phyloP scores from a whole-genome alignment of 2,888 invertebrate genomes.

The Polyommatus iphigenia region DNA sequence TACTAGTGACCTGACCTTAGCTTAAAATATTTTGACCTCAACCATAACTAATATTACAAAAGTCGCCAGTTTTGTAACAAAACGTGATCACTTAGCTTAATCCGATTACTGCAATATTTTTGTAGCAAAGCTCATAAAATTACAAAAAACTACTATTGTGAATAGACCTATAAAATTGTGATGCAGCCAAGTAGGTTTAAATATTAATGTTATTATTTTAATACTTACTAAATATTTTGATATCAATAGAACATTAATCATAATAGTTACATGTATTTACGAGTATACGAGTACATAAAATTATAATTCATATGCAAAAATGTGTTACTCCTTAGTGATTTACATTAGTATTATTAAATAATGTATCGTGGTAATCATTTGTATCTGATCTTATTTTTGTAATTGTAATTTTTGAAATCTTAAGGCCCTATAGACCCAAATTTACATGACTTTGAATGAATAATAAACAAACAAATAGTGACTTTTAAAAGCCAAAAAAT shows the following conservation, averaged over 20 bases:
- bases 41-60: conserved; percentile 13
- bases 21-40: not conserved
- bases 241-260: too few relatives aligned
- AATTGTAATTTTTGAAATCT: not conserved
- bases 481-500: too few relatives aligned
- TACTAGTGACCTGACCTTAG: conserved; percentile 11
- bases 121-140: conserved; percentile 37
- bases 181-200: too few relatives aligned
- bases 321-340: not conserved
- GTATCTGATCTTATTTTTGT: not conserved
- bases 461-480: too few relatives aligned
- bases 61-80: conserved; percentile 9
- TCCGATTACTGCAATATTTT: conserved; percentile 46
- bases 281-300: not conserved
- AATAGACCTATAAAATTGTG: not conserved
- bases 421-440: too few relatives aligned
- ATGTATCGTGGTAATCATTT: not conserved
- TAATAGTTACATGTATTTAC: not conserved
- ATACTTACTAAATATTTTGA: too few relatives aligned
- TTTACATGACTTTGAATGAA: too few relatives aligned
- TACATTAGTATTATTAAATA: not conserved
- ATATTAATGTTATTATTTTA: too few relatives aligned
- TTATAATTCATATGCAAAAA: not conserved
- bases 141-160: not conserved
- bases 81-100: conserved; percentile 12